phyloP scores from a whole-genome alignment of 2,113 vertebrate species.

The Cyprinodon tularosa region DNA sequence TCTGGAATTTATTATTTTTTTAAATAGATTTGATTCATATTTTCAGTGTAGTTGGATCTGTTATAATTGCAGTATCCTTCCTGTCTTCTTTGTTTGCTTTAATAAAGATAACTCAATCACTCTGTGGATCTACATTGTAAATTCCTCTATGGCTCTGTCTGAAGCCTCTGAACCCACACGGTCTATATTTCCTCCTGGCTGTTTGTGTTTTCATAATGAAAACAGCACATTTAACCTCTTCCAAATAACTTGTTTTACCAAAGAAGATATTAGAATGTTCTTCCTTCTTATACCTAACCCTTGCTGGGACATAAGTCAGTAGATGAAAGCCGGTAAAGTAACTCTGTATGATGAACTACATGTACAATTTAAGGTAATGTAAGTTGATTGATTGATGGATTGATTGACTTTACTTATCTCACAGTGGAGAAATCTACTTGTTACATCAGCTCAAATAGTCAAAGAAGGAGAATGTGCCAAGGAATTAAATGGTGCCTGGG shows the following conservation, averaged over 20 bases:
- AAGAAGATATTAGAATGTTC: neutral
- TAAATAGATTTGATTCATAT: no score
- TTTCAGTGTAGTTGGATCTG: neutral
- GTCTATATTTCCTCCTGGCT: slow-evolving; percentile 41
- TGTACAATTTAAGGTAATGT: no score
- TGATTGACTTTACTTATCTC: no score
- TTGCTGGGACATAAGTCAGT: neutral
- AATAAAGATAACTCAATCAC: slow-evolving; percentile 5
- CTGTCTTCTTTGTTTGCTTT: slow-evolving; percentile 6
- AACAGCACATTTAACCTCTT: slow-evolving; percentile 39
- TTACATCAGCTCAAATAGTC: no score
- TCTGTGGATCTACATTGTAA: slow-evolving; percentile 42
- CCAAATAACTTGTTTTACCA: slow-evolving; percentile 47
- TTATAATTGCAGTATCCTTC: slow-evolving; percentile 1
- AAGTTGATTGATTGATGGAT: no score
- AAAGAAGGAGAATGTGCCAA: no score
- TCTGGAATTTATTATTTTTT: no score
- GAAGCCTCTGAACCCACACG: slow-evolving; percentile 16
- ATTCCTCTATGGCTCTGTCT: slow-evolving; percentile 44
- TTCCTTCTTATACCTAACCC: neutral
- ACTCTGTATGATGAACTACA: no score
- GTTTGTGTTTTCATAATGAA: slow-evolving; percentile 15
- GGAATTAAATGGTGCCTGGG: no score
- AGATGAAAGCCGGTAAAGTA: no score
- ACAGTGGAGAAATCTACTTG: no score